Conservation (phyloP, 1,140 invertebrate species). For the Procambarus virginalis region DNA sequence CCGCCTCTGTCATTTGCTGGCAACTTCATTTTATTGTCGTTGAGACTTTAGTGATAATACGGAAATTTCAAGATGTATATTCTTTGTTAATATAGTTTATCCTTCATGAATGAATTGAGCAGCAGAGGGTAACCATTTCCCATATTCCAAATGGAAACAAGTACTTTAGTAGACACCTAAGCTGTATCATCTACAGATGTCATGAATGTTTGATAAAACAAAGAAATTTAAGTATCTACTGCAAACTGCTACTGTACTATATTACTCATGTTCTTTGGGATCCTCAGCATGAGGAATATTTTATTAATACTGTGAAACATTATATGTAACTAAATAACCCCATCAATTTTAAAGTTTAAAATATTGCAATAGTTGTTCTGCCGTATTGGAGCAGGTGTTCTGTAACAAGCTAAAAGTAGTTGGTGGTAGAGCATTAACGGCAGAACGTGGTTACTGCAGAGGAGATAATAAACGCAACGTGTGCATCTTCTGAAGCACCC, state of each 20-base stretch:
- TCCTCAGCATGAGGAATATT: not conserved
- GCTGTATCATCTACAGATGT: not conserved
- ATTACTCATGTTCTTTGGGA: slow-evolving; percentile 1
- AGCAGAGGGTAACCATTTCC: not conserved
- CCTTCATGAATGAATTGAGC: slow-evolving; percentile 12
- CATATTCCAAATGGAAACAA: not conserved
- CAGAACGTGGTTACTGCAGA: not conserved
- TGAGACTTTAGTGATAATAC: not conserved
- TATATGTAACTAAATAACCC: slow-evolving; percentile 6
- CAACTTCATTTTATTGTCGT: not conserved
- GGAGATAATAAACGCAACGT: slow-evolving; percentile 11
- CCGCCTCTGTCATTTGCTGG: not conserved
- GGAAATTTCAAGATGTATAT: not conserved
- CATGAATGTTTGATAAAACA: not conserved
- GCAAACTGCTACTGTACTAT: not conserved
- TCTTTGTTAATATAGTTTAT: not conserved
- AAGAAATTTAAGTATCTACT: not conserved
- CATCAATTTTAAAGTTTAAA: not conserved
- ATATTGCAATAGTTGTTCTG: slow-evolving; percentile 4
- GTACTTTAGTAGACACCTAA: not conserved
- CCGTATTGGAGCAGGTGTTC: not conserved
- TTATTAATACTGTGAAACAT: not conserved
- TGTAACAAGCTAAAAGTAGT: slow-evolving; percentile 7
- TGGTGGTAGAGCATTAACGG: not conserved
- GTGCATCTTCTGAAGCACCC: slow-evolving; percentile 1